Base-by-base conservation (phyloP, 2,113 vertebrate species). In the Etheostoma spectabile region DNA sequence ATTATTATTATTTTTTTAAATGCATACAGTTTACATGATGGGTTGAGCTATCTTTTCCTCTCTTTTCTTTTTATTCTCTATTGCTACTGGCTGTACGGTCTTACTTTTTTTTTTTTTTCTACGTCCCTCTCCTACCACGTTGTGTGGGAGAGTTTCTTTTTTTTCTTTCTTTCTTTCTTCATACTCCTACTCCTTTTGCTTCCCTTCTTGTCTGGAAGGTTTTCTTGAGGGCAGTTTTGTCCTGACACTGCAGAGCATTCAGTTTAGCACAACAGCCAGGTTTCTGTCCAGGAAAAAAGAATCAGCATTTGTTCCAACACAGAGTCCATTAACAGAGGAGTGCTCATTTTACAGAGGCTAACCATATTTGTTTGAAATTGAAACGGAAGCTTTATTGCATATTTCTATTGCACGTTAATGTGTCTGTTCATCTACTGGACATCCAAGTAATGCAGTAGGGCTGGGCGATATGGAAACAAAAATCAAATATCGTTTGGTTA, bases 221-320 rank as follows among this genome's bases (percentile, higher is more conserved):
- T 84, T 84, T 69, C 77, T 81, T 11, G 18, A 10, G 60, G 80
- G 68, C 74, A 85, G 59, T 57, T 77, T 30, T 78, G 63, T 75
- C 60, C 68, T 69, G 53, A 77, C 64, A 8, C 73, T 49, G 77
- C 60, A 16, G 61, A 76, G 70, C 72, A 0, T 24, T 64, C 30
- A 22, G 2, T 76, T 85, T 66, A 53, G n/a, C 33, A 38, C 35
- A 49, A 59, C 57, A 65, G 52, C 52, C 57, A 67, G 66, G 55
- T 52, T 85, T 75, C 15, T 72, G 2, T 74, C 63, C 1, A 12
- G 49, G 21, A 27, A 18, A 46, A 57, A 77, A 42, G 24, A 51
- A 60, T 56, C 42, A 24, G 0, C 51, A 45, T 71, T 81, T 59
- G 55, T 87, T 81, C 68, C 19, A 77, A 76, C 57, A 79, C 62